Base-by-base conservation (phyloP, 2,797 vertebrate species). In the Macropodus opercularis region DNA sequence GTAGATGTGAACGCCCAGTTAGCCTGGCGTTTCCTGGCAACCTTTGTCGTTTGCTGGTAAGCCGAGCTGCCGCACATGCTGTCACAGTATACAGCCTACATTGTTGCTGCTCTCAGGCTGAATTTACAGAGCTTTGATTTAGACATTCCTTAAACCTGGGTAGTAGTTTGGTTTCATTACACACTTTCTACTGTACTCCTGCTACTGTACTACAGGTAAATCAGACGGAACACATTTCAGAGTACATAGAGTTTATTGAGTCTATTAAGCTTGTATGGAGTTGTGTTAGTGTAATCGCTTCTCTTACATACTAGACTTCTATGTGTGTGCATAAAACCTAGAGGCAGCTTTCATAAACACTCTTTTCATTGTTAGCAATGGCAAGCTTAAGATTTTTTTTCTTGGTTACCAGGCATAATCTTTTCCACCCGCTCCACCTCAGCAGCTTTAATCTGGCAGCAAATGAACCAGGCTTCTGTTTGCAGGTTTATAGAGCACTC, bases 381-480 rank as follows among this genome's bases (percentile, higher is more conserved):
- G 53, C 58, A 40, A 65, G 65, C 44, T 74, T 72, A 68, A 32
- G 36, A 17, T 58, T 49, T 53, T 38, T 47, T 39, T 75, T 64
- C 29, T 69, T 80, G 63, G 61, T 72, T 70, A 79, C 64, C 35
- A 71, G 65, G 74, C 80, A 84, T 81, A 87, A 84, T 85, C 81
- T 80, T 85, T 83, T 83, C 81, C 83, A 85, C 67, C 68, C 57
- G n/a, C 71, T 80, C 67, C 67, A 73, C 75, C 62, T 65, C 51
- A 7, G 59, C 40, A 40, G 55, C 55, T 76, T 83, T 83, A 87
- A 81, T 83, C 80, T 58, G 70, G 57, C 69, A 75, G 55, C 57
- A 71, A 67, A 84, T 79, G 77, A 85, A 85, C 48, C 59, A 69
- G 75, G 46, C 73, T 74, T 84, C 76, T 85, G 79, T 85, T 81